Percentiles rank a stretch among this genome's conserved stretches.
Evolutionary conservation across 1,140 invertebrate species (phyloP).

Genomic region (Drosophila cardini): DNA sequence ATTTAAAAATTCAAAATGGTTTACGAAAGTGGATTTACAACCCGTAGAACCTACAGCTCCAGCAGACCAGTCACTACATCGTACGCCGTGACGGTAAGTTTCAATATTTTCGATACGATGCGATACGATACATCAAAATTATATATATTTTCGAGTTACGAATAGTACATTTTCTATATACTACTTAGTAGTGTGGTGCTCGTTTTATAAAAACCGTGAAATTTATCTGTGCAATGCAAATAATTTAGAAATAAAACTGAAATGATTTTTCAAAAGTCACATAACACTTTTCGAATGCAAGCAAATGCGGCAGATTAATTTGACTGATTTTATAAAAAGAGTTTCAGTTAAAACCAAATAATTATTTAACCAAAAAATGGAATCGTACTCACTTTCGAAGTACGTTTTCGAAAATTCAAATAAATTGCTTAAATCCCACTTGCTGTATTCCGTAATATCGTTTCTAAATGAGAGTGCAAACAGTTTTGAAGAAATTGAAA

Average conservation of each 20-base stretch:
- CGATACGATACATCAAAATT: conserved; percentile 15
- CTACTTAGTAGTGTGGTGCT: conserved; percentile 59
- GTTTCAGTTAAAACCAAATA: conserved; percentile 20
- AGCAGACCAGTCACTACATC: conserved; percentile 89
- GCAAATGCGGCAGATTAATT: conserved; percentile 52
- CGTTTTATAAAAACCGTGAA: conserved; percentile 68
- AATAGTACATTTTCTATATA: conserved; percentile 2
- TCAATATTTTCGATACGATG: conserved; percentile 19
- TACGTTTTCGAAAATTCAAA: conserved; percentile 37
- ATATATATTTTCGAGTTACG: conserved; percentile 37
- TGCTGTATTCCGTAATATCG: conserved; percentile 63
- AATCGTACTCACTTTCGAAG: conserved; percentile 24
- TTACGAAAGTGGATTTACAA: conserved; percentile 95
- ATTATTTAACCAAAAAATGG: conserved; percentile 19
- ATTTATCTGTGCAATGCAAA: conserved; percentile 55
- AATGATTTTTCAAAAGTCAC: background rate
- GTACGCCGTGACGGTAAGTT: conserved; percentile 92
- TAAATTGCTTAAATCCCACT: conserved; percentile 72
- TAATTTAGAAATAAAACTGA: background rate
- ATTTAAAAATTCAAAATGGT: conserved; percentile 88
- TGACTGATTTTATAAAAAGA: conserved; percentile 53
- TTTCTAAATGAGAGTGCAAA: conserved; percentile 52
- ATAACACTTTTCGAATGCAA: background rate
- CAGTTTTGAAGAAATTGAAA: conserved; percentile 81
- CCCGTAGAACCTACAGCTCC: conserved; percentile 90